phyloP scores from a whole-genome alignment of 2,797 vertebrate species.

The Smutsia temminckii region DNA sequence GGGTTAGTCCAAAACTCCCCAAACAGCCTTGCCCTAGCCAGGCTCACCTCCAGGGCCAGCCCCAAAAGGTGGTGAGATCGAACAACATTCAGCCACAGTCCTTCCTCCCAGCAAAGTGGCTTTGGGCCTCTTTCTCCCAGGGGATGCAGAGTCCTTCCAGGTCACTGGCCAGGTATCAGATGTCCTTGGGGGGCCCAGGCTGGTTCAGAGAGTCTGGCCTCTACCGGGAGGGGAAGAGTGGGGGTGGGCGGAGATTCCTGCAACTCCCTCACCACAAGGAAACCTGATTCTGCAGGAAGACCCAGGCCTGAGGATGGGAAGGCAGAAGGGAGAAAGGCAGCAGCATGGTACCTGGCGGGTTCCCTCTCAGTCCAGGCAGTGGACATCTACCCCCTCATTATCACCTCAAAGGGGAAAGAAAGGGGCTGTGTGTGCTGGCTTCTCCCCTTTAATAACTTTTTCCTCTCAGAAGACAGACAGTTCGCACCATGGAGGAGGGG shows the following conservation, averaged over 20 bases:
- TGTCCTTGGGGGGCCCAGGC: neutral
- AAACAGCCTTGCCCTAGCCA: neutral
- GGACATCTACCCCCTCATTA: neutral
- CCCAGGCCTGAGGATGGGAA: neutral
- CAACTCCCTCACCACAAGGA: neutral
- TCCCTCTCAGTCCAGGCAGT: neutral
- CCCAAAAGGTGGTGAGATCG: neutral
- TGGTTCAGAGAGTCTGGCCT: neutral
- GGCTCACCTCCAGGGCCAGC: neutral
- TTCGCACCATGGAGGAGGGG: neutral
- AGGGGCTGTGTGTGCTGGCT: constrained; percentile 1
- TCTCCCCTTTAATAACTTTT: neutral
- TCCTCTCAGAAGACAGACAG: constrained; percentile 25
- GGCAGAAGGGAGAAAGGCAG: neutral
- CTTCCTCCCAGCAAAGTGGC: neutral
- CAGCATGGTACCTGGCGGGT: neutral
- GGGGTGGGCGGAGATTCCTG: neutral
- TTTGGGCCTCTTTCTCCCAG: neutral
- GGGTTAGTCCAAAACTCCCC: neutral
- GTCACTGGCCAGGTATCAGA: neutral
- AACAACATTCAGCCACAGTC: neutral
- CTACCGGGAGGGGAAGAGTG: neutral
- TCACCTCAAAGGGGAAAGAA: constrained; percentile 55
- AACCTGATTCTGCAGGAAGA: neutral
- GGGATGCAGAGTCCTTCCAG: neutral